Evolutionary conservation across 1,140 invertebrate species (phyloP).

Genomic region (Apis laboriosa): DNA sequence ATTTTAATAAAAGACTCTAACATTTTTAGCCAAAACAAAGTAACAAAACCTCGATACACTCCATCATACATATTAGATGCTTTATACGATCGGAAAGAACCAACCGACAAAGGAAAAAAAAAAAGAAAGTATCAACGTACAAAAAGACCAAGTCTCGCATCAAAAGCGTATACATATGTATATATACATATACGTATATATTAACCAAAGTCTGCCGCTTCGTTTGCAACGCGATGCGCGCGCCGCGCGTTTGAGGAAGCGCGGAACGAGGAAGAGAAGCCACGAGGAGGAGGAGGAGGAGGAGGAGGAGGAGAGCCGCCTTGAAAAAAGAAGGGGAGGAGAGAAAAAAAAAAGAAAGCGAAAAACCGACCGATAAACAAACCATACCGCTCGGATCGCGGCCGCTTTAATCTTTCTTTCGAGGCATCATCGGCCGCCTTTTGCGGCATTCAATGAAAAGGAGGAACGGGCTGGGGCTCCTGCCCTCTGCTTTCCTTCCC

Average conservation of each 20-base stretch:
- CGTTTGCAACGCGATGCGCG: background rate
- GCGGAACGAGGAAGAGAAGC: conserved; percentile 15
- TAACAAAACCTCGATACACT: too few relatives aligned
- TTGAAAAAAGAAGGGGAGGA: conserved; percentile 15
- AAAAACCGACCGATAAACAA: conserved; percentile 74
- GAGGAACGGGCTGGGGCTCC: conserved; percentile 38
- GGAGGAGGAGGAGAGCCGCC: conserved; percentile 17
- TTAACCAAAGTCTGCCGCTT: background rate
- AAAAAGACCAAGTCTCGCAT: background rate
- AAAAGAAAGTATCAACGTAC: background rate
- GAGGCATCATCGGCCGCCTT: conserved; percentile 69
- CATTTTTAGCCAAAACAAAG: background rate
- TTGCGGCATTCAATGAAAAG: conserved; percentile 69
- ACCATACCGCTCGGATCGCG: conserved; percentile 71
- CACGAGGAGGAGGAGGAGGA: conserved; percentile 6
- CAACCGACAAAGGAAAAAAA: background rate
- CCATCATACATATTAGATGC: background rate
- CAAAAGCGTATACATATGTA: background rate
- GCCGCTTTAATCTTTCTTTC: conserved; percentile 78
- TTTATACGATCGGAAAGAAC: background rate
- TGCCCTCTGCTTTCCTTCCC: background rate
- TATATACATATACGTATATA: background rate
- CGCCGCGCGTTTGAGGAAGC: conserved; percentile 32
- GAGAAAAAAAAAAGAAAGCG: conserved; percentile 19
- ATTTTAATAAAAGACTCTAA: too few relatives aligned